Evolutionary conservation across 2,888 invertebrate genomes (phyloP).

Genomic region (Drosophila villosipedis): DNA sequence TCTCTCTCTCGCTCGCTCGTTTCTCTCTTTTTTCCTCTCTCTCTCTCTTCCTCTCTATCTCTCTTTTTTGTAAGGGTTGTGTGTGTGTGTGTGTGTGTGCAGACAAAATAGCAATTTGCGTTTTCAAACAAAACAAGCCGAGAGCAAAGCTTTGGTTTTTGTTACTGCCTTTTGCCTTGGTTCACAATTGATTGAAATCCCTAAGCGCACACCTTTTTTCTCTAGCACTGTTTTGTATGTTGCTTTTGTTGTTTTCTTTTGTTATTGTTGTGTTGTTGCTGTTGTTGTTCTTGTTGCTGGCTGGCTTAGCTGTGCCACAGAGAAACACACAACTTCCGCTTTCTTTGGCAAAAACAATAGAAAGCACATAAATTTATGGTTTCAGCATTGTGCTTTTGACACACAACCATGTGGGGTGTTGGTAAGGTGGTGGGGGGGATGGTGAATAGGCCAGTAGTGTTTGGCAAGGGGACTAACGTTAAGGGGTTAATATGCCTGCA

Average conservation of each 20-base stretch:
- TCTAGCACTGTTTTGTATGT: constrained; percentile 31
- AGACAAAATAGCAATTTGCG: constrained; percentile 81
- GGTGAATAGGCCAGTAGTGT: background rate
- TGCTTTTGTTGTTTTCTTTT: constrained; percentile 39
- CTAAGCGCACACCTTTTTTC: constrained; percentile 78
- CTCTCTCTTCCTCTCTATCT: background rate
- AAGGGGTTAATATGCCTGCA: constrained; percentile 81
- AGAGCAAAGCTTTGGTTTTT: constrained; percentile 72
- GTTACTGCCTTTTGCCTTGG: constrained; percentile 51
- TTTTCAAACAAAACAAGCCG: constrained; percentile 72
- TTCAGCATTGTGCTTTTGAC: constrained; percentile 82
- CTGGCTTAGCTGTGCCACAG: constrained; percentile 58
- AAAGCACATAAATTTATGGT: constrained; percentile 82
- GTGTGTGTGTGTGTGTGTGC: constrained; percentile 38
- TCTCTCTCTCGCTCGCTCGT: constrained; percentile 1
- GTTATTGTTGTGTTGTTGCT: constrained; percentile 29
- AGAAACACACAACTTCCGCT: constrained; percentile 78
- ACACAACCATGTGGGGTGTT: constrained; percentile 58
- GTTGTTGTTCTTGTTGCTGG: constrained; percentile 34
- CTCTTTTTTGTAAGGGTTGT: constrained; percentile 4
- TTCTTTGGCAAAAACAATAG: constrained; percentile 80
- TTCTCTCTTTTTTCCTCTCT: background rate
- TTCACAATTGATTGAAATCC: constrained; percentile 81
- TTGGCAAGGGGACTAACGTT: constrained; percentile 48
- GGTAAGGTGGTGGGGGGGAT: background rate